Conservation (phyloP, 2,888 invertebrate genomes). For the Apamea anceps region DNA sequence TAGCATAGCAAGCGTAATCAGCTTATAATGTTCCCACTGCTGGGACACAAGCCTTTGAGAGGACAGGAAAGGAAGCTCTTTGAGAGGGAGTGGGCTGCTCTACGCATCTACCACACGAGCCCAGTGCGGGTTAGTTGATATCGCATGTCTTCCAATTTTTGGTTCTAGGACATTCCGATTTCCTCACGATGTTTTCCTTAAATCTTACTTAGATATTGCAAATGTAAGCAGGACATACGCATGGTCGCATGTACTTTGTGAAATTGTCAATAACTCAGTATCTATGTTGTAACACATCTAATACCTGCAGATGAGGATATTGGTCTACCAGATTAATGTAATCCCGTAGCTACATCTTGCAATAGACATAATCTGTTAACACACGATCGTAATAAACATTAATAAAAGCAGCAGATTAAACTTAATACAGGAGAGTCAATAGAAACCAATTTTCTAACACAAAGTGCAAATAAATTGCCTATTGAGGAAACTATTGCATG, state of each 20-base stretch:
- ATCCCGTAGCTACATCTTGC: neutral
- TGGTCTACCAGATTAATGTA: neutral
- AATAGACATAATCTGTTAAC: constrained; percentile 11
- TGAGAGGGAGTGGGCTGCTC: too few relatives aligned
- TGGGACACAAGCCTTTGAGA: too few relatives aligned
- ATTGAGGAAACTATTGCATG: constrained; percentile 35
- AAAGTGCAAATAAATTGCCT: constrained; percentile 59
- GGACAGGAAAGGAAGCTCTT: too few relatives aligned
- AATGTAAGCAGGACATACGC: neutral
- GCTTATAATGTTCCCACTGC: too few relatives aligned
- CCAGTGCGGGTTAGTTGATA: too few relatives aligned
- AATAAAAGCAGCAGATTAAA: constrained; percentile 33
- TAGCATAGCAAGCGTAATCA: too few relatives aligned
- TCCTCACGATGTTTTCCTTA: too few relatives aligned
- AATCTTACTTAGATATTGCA: neutral
- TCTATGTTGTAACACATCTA: neutral
- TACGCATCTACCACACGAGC: too few relatives aligned
- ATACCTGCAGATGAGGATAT: neutral
- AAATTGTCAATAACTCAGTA: neutral
- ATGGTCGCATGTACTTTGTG: neutral
- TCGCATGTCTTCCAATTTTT: too few relatives aligned
- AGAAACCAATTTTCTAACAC: constrained; percentile 46
- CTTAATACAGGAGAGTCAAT: constrained; percentile 29
- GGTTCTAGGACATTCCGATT: too few relatives aligned
- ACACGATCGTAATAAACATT: constrained; percentile 10